Evolutionary conservation across 1,140 invertebrate genomes (phyloP).

Genomic region (Drosophila ohnishii): DNA sequence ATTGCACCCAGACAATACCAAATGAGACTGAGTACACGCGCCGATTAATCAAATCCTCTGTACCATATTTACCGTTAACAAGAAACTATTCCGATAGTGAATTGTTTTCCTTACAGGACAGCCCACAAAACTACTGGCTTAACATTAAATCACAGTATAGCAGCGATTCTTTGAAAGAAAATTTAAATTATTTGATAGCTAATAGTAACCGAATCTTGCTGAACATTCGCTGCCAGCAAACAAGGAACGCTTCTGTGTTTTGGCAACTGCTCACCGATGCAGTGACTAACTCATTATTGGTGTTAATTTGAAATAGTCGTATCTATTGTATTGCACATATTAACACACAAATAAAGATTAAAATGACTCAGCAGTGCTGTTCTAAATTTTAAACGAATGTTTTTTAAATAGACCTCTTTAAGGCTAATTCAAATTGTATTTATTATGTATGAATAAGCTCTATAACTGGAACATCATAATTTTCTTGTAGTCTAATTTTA

Average conservation of each 20-base stretch:
- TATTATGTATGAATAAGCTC: conserved; percentile 2
- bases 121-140: conserved; percentile 63
- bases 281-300: conserved; percentile 13
- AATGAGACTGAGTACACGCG: conserved; percentile 34
- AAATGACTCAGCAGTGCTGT: not conserved
- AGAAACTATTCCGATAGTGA: conserved; percentile 19
- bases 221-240: conserved; percentile 21
- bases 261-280: conserved; percentile 61
- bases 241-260: conserved; percentile 53
- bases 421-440: not conserved
- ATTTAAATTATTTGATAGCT: conserved; percentile 10
- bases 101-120: conserved; percentile 22
- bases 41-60: conserved; percentile 8
- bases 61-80: conserved; percentile 15
- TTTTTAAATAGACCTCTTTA: not conserved
- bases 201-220: conserved; percentile 14
- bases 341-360: conserved; percentile 3
- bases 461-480: not conserved
- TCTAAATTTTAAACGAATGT: not conserved
- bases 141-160: conserved; percentile 66
- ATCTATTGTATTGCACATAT: not conserved
- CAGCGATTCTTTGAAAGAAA: not conserved
- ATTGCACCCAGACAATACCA: conserved; percentile 59
- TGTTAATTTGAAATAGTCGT: conserved; percentile 54
- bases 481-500: not conserved